Conservation (phyloP, 2,888 invertebrate species). For the Anoplius nigerrimus region DNA sequence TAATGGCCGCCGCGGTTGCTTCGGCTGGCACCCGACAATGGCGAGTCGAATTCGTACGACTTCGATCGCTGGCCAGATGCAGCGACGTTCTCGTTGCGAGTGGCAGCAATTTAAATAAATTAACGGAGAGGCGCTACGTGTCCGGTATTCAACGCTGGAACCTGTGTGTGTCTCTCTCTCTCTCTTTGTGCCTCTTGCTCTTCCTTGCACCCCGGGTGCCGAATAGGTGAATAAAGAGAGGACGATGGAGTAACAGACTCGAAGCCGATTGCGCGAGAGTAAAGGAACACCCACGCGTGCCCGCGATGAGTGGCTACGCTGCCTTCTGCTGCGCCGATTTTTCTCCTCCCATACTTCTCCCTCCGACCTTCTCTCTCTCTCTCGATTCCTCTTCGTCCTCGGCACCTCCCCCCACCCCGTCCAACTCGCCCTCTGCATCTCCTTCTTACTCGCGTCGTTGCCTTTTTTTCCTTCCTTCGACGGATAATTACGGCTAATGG, state of each 20-base stretch:
- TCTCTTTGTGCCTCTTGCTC: not conserved
- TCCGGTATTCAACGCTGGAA: conserved; percentile 31
- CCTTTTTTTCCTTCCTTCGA: conserved; percentile 13
- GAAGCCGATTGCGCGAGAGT: conserved; percentile 42
- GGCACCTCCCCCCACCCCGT: not conserved
- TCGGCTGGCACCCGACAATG: conserved; percentile 68
- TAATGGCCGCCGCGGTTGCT: conserved; percentile 59
- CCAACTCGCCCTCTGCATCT: conserved; percentile 26
- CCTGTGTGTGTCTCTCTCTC: too few relatives aligned
- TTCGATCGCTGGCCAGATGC: conserved; percentile 51
- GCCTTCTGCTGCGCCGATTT: conserved; percentile 11
- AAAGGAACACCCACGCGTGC: conserved; percentile 69
- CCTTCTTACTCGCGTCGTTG: conserved; percentile 15
- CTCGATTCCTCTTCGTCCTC: conserved; percentile 14
- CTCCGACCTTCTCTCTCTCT: conserved; percentile 28
- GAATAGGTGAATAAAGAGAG: conserved; percentile 9
- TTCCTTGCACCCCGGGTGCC: too few relatives aligned
- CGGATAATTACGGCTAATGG: conserved; percentile 70
- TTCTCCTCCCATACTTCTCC: conserved; percentile 20
- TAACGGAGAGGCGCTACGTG: conserved; percentile 60
- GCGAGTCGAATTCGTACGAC: conserved; percentile 54
- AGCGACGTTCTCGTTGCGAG: conserved; percentile 47
- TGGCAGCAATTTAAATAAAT: conserved; percentile 69
- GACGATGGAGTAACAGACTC: conserved; percentile 6
- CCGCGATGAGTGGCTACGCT: conserved; percentile 43